These are phyloP conservation scores for Lethrus apterus DNA, from an alignment of 1,140 invertebrate species.

Conservation along the genomic window DNA sequence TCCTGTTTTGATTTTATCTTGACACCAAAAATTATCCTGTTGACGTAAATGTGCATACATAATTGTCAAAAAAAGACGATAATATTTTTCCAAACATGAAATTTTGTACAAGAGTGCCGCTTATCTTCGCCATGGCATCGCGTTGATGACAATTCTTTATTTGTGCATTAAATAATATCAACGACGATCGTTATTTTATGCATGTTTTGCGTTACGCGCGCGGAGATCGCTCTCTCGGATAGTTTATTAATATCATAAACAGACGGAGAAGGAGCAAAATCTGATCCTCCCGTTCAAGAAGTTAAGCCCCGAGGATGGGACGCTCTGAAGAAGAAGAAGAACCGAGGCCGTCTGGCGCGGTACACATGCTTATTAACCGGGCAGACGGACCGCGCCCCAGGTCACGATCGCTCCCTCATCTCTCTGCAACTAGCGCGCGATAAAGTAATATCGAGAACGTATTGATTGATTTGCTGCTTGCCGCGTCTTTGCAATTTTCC, in stretches of 20 bases:
- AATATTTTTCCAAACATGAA: too few species aligned
- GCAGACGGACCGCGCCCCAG: conserved; percentile 20
- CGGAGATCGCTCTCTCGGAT: background rate
- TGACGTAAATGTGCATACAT: too few species aligned
- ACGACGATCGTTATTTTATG: too few species aligned
- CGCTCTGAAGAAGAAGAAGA: conserved; percentile 9
- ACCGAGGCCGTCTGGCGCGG: conserved; percentile 17
- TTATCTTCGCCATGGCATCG: too few species aligned
- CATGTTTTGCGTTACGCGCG: background rate
- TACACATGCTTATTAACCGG: conserved; percentile 19
- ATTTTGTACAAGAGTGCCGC: too few species aligned
- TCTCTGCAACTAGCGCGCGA: conserved; percentile 8
- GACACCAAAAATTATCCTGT: too few species aligned
- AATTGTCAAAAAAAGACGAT: too few species aligned
- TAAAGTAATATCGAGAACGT: conserved; percentile 7
- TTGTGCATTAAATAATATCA: too few species aligned
- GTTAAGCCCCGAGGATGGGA: conserved; percentile 13
- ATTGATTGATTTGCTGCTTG: conserved; percentile 10
- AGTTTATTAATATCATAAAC: conserved; percentile 14
- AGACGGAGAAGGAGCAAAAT: conserved; percentile 7
- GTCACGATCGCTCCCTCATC: conserved; percentile 9
- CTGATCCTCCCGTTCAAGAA: conserved; percentile 12
- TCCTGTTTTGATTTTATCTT: too few species aligned
- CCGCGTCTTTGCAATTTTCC: too few species aligned
- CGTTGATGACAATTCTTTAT: too few species aligned